Conservation (phyloP, 2,113 vertebrate genomes). For the Heteronetta atricapilla region DNA sequence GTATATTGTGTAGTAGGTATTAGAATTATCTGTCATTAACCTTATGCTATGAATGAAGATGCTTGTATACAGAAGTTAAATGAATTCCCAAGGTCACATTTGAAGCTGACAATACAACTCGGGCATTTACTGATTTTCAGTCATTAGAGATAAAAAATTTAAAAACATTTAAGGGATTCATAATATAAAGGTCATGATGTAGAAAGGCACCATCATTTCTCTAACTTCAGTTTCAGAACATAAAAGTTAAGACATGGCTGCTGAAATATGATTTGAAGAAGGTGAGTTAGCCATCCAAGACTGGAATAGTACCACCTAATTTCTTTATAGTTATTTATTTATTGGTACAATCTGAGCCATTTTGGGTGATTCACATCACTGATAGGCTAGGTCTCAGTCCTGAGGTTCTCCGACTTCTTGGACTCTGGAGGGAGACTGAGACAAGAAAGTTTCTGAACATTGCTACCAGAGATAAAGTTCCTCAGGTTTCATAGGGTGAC, state of each 20-base stretch:
- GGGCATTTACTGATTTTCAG: neutral
- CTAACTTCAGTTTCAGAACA: neutral
- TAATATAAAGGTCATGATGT: neutral
- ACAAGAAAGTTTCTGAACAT: neutral
- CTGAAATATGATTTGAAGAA: neutral
- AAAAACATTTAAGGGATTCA: neutral
- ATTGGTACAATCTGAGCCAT: neutral
- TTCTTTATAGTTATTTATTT: neutral
- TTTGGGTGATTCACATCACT: neutral
- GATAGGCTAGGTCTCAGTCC: neutral
- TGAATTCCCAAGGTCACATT: constrained; percentile 4
- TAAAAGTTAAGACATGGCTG: neutral
- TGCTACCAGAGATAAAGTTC: neutral
- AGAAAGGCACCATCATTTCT: neutral
- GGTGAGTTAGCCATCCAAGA: neutral
- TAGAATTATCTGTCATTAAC: constrained; percentile 17
- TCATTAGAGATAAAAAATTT: neutral
- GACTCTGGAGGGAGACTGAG: neutral
- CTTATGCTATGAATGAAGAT: neutral
- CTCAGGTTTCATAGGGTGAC: neutral
- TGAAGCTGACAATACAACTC: neutral
- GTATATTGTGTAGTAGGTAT: neutral
- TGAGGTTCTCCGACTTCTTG: neutral
- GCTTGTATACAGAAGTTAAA: neutral
- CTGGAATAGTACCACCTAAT: neutral